Evolutionary conservation across 2,797 vertebrate genomes (phyloP).

Genomic region (Moxostoma hubbsi): DNA sequence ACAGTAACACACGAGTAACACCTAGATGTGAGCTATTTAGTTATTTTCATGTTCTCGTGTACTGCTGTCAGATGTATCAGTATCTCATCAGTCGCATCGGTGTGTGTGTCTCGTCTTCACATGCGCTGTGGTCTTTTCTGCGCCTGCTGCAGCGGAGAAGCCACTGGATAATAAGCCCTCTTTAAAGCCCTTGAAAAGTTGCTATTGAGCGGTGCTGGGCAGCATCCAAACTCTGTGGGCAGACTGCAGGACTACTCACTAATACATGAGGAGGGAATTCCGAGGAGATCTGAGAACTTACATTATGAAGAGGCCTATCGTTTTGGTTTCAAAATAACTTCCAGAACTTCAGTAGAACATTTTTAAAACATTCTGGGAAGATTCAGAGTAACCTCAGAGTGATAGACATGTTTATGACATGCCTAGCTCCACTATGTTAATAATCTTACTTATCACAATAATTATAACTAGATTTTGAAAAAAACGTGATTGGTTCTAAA

Average conservation of each 20-base stretch:
- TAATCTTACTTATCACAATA: background rate
- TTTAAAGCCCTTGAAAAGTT: slow-evolving; percentile 40
- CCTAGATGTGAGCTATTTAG: background rate
- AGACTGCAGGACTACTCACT: slow-evolving; percentile 47
- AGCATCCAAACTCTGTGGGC: slow-evolving; percentile 26
- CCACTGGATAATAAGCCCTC: slow-evolving; percentile 28
- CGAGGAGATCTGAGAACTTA: background rate
- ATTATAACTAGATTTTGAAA: background rate
- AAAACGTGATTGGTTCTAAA: too few relatives aligned
- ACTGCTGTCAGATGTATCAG: background rate
- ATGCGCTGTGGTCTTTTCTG: background rate
- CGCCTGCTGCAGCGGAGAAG: slow-evolving; percentile 12
- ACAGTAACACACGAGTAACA: background rate
- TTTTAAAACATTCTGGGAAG: slow-evolving; percentile 12
- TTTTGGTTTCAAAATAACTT: slow-evolving; percentile 21
- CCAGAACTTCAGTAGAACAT: background rate
- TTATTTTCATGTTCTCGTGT: background rate
- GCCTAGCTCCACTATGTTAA: background rate
- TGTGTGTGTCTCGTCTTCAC: slow-evolving; percentile 33
- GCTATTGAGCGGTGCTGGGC: slow-evolving; percentile 39
- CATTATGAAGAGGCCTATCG: slow-evolving; percentile 4
- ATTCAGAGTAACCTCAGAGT: background rate
- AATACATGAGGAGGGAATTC: slow-evolving; percentile 34
- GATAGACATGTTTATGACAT: background rate
- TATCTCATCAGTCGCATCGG: background rate